Percentiles rank a stretch among this genome's conserved stretches.
Evolutionary conservation across 1,140 invertebrate species (phyloP).

Genomic region (Tribolium castaneum): DNA sequence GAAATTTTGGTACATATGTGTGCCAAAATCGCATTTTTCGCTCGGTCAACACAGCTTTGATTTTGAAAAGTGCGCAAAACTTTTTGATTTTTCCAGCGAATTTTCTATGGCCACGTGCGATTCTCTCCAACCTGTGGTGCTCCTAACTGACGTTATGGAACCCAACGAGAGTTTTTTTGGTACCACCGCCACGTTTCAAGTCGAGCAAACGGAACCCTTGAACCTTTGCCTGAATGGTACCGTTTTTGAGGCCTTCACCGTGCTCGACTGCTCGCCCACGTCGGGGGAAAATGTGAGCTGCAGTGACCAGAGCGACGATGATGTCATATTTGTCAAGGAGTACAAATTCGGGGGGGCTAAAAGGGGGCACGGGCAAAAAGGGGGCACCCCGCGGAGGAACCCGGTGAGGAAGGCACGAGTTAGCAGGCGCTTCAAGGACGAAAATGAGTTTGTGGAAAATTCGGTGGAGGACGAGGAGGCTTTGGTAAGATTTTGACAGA

Average conservation of each 20-base stretch:
- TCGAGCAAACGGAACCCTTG: constrained; percentile 22
- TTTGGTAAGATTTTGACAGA: not conserved
- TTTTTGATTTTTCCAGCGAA: constrained; percentile 1
- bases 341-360: constrained; percentile 40
- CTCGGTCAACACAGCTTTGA: constrained; percentile 1
- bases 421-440: constrained; percentile 21
- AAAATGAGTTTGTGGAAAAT: constrained; percentile 50
- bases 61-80: not conserved
- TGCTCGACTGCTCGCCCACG: not conserved
- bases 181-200: not conserved
- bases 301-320: constrained; percentile 47
- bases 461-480: not conserved
- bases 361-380: not conserved
- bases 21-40: not conserved
- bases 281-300: constrained; percentile 6
- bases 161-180: not conserved
- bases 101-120: constrained; percentile 4
- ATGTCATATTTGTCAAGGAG: constrained; percentile 55
- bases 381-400: constrained; percentile 44
- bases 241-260: not conserved
- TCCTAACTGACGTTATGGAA: constrained; percentile 16
- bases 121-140: not conserved
- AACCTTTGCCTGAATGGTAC: constrained; percentile 9
- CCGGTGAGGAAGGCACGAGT: constrained; percentile 46
- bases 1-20: not conserved